Percentiles rank a stretch among this genome's conserved stretches.
Evolutionary conservation across 2,113 vertebrate species (phyloP).

Genomic region (Pteruthius melanotis): DNA sequence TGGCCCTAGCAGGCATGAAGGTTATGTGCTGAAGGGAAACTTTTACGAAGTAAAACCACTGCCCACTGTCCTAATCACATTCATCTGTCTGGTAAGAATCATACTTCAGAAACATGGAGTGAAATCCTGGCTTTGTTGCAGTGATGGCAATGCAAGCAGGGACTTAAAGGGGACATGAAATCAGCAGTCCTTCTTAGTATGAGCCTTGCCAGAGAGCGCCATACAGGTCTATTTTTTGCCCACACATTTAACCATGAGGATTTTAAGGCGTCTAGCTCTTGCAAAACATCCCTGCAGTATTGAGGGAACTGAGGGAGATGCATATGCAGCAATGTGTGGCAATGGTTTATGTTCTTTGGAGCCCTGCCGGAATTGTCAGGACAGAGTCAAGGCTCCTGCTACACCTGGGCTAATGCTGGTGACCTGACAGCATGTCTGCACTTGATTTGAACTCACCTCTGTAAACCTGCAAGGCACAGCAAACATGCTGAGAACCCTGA

Average conservation of each 20-base stretch:
- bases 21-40: neutral
- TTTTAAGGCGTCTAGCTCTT: neutral
- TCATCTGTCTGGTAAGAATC: neutral
- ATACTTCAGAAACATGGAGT: neutral
- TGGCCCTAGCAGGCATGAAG: neutral
- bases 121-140: neutral
- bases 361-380: neutral
- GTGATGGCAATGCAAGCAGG: neutral
- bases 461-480: neutral
- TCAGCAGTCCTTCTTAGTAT: neutral
- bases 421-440: neutral
- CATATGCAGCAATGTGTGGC: neutral
- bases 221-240: neutral
- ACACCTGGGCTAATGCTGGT: neutral
- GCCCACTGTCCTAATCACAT: neutral
- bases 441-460: slow-evolving; percentile 10
- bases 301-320: neutral
- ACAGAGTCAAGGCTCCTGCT: neutral
- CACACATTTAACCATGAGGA: neutral
- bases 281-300: neutral
- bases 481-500: neutral
- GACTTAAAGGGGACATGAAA: neutral
- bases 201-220: neutral
- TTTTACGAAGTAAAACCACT: neutral
- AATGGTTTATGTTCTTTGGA: neutral